Percentiles rank a stretch among this genome's conserved stretches.
phyloP scores from a whole-genome alignment of 2,888 invertebrate genomes.

The Drosophila atripex region DNA sequence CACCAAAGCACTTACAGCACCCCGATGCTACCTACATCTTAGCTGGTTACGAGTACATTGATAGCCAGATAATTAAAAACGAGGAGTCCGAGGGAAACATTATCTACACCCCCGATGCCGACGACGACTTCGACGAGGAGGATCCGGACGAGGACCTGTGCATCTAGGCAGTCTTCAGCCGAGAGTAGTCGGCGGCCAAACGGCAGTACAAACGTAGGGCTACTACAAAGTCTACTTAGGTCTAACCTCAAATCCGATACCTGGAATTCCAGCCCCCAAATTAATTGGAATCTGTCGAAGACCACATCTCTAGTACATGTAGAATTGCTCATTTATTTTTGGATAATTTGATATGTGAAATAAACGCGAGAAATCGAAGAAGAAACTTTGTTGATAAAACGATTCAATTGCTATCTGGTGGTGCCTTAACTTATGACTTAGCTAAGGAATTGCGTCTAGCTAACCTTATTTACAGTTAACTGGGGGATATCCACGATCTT shows the following conservation, averaged over 20 bases:
- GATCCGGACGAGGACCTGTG: conserved; percentile 94
- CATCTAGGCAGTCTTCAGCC: conserved; percentile 84
- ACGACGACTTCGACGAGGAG: conserved; percentile 93
- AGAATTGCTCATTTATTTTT: conserved; percentile 50
- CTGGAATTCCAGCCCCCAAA: conserved; percentile 36
- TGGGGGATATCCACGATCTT: conserved; percentile 23
- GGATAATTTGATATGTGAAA: conserved; percentile 45
- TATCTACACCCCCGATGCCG: conserved; percentile 90
- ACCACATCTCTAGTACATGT: conserved; percentile 27
- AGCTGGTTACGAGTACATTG: too few species aligned
- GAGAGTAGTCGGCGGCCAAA: conserved; percentile 35
- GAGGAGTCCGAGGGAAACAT: conserved; percentile 87
- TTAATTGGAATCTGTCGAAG: background rate
- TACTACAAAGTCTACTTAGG: conserved; percentile 67
- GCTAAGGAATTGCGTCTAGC: conserved; percentile 40
- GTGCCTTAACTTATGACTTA: conserved; percentile 39
- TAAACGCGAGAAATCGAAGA: conserved; percentile 31
- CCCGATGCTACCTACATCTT: too few species aligned
- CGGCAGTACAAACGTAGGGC: conserved; percentile 78
- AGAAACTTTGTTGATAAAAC: conserved; percentile 33
- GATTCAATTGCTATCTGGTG: conserved; percentile 34
- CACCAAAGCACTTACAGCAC: too few species aligned
- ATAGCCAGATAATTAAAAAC: too few species aligned
- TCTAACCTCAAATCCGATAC: conserved; percentile 46
- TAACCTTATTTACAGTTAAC: conserved; percentile 32